Conservation (phyloP, 2,888 invertebrate species). For the Caenorhabditis panamensis region DNA sequence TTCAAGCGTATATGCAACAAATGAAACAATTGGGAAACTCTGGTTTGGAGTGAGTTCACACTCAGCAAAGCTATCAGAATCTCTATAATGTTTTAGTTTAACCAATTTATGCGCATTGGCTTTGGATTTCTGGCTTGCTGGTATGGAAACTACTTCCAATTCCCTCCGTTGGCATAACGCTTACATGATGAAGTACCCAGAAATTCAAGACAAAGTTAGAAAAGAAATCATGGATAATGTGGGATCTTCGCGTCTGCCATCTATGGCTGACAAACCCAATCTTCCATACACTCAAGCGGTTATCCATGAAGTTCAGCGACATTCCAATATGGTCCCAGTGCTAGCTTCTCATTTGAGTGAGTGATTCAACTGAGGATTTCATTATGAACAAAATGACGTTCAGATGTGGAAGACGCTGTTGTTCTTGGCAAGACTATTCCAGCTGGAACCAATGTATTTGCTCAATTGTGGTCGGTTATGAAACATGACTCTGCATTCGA, state of each 20-base stretch:
- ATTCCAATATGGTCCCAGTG: conserved; percentile 65
- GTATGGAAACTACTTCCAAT: conserved; percentile 72
- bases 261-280: conserved; percentile 60
- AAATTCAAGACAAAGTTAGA: conserved; percentile 59
- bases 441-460: conserved; percentile 49
- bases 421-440: conserved; percentile 50
- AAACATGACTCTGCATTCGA: conserved; percentile 57
- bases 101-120: conserved; percentile 32
- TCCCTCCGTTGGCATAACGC: conserved; percentile 68
- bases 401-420: conserved; percentile 40
- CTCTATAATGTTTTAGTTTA: conserved; percentile 20
- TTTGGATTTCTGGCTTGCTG: conserved; percentile 70
- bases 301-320: conserved; percentile 63
- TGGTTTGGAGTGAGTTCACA: conserved; percentile 15
- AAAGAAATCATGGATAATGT: conserved; percentile 60
- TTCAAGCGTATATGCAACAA: conserved; percentile 60
- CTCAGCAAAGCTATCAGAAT: neutral
- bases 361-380: neutral
- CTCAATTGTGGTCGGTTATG: conserved; percentile 61
- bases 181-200: conserved; percentile 51
- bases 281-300: conserved; percentile 61
- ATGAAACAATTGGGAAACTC: conserved; percentile 29
- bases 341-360: conserved; percentile 34
- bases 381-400: neutral
- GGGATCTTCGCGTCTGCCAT: conserved; percentile 59